A percentile compares a stretch with the other conserved stretches of the same genome.
Evolutionary conservation across 2,113 vertebrate genomes (phyloP).

Genomic region (Ifrita kowaldi): DNA sequence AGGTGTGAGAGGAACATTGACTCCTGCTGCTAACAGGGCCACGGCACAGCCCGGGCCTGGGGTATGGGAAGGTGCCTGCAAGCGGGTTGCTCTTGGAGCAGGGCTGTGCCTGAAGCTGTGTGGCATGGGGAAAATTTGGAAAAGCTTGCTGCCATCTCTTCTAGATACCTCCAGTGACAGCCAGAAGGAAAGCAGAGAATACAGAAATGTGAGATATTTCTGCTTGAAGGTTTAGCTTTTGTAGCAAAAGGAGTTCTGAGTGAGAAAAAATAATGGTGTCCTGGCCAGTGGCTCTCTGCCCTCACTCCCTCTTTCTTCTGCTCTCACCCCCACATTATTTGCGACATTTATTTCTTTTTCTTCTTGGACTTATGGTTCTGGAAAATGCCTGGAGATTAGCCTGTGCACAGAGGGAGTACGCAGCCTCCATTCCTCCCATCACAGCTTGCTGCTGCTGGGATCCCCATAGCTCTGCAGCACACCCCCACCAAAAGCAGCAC

Average conservation of each 20-base stretch:
- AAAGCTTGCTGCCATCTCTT: background rate
- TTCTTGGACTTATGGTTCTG: background rate
- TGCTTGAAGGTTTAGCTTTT: background rate
- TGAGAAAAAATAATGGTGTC: background rate
- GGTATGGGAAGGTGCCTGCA: background rate
- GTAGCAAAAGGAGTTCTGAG: background rate
- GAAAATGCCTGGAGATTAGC: background rate
- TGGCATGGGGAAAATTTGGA: background rate
- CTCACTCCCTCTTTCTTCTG: background rate
- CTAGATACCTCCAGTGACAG: background rate
- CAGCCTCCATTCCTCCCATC: background rate
- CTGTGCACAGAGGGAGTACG: background rate
- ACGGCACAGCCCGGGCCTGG: accelerated
- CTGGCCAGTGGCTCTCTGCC: background rate
- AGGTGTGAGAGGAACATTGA: background rate
- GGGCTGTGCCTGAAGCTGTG: background rate
- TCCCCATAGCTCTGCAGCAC: background rate
- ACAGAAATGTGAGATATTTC: background rate
- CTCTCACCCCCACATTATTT: background rate
- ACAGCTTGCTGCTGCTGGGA: background rate
- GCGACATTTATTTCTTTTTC: background rate
- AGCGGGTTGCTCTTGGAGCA: background rate
- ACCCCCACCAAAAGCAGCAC: background rate
- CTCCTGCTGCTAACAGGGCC: background rate
- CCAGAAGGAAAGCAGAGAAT: background rate